Evolutionary conservation across 1,140 invertebrate species (phyloP).

Genomic region (Sinonovacula constricta): DNA sequence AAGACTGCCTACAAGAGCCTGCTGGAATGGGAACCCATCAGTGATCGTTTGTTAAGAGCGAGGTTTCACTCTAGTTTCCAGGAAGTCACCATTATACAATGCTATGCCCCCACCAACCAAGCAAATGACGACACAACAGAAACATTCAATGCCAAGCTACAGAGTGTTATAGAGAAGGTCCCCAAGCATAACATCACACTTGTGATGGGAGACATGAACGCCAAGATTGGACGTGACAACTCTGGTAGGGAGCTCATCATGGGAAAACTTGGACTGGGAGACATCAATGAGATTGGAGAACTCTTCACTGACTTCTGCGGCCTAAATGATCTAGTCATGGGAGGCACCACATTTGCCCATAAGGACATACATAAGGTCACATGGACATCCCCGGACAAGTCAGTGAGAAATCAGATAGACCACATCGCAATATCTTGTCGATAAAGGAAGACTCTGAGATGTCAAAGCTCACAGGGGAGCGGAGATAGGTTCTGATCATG

Average conservation of each 20-base stretch:
- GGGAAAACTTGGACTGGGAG: neutral
- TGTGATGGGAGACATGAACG: neutral
- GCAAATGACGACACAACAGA: neutral
- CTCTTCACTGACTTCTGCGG: neutral
- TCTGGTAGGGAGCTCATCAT: neutral
- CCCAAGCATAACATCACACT: neutral
- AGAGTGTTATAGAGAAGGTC: conserved; percentile 1
- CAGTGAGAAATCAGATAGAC: conserved; percentile 3
- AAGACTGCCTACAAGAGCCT: conserved; percentile 1
- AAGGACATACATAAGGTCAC: conserved; percentile 5
- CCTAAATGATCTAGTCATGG: neutral
- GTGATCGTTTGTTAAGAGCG: conserved; percentile 7
- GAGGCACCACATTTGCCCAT: neutral
- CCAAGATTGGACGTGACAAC: neutral
- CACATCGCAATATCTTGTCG: neutral
- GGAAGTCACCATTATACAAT: conserved; percentile 9
- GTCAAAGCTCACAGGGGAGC: conserved; percentile 8
- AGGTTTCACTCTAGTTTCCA: conserved; percentile 32
- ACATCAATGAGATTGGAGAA: neutral
- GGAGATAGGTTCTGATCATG: neutral
- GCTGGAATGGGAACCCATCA: too few species aligned
- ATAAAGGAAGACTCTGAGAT: conserved; percentile 1
- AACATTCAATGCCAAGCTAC: neutral
- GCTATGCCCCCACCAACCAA: neutral
- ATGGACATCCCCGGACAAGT: neutral